Evolutionary conservation across 2,113 vertebrate genomes (phyloP), one percentile per base, ranked within the genome.

Genomic region (Elaphurus davidianus): DNA sequence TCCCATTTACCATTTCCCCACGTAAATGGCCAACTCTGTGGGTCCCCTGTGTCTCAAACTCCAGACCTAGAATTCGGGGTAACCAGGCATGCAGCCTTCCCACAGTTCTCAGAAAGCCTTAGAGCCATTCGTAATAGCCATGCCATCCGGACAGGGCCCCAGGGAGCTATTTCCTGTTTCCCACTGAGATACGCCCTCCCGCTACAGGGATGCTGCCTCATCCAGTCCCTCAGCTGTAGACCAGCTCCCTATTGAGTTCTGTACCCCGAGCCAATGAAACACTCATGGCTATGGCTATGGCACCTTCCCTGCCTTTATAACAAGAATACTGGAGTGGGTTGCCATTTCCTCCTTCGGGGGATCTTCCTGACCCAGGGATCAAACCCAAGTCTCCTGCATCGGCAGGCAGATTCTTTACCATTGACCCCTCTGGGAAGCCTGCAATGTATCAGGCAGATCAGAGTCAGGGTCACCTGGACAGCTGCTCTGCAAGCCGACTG

Each of bases 1-100:
- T 97, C 97, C 94, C 93, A 78, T 98, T 98, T 98, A 97, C 96
- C 90, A 96, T 98, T 97, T 98, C 97, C 94, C 98, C 93, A 87
- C 7, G 93, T 79, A 94, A 97, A 97, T 12, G 43, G 79, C 83
- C 43, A 91, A 43, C 78, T 85, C 76, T 78, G 94, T 96, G 9
- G 1, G 67, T 87, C 47, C 91, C 74, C 78, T 90, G 54, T 47
- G 78, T 97, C 96, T 97, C 94, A 83, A 21, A 94, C 85, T 94
- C 19, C 57, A 85, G 57, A 33, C n/a, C 95, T 90, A 52, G 47
- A 59, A 74, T 83, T 43, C 1, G 0, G 71, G 62, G 43, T 57
- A 76, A 71, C 45, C 40, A 74, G 50, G 45, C 59, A 93, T 36
- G 52, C 30, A 84, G 81, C 6, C 1, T 50, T 74, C 59, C 79